A percentile compares a stretch with the other conserved stretches of the same genome.
Evolutionary conservation across 2,888 invertebrate species (phyloP).

Genomic region (Gymnocheta viridis): DNA sequence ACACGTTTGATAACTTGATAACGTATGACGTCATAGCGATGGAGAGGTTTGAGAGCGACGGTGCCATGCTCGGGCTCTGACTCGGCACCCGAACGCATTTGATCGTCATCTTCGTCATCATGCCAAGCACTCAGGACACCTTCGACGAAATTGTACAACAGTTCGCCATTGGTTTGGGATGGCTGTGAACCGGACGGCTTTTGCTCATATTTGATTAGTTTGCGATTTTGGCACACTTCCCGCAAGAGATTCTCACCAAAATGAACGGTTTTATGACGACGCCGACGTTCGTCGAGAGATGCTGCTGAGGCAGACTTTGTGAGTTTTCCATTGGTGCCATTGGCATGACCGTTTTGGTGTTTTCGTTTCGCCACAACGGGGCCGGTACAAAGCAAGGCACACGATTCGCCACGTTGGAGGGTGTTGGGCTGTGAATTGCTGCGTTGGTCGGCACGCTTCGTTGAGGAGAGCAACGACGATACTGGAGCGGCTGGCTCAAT

Average conservation of each 20-base stretch:
- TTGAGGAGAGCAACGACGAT: slow-evolving; percentile 48
- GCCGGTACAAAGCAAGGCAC: slow-evolving; percentile 72
- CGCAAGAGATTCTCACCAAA: slow-evolving; percentile 89
- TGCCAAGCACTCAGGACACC: slow-evolving; percentile 91
- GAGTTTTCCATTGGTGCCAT: slow-evolving; percentile 76
- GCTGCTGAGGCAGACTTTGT: slow-evolving; percentile 84
- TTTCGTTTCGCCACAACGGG: slow-evolving; percentile 66
- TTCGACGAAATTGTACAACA: slow-evolving; percentile 91
- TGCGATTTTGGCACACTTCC: slow-evolving; percentile 89
- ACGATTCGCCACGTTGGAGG: slow-evolving; percentile 80
- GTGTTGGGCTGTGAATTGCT: slow-evolving; percentile 82
- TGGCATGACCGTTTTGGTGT: slow-evolving; percentile 73
- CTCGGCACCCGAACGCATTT: slow-evolving; percentile 88
- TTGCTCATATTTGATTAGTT: slow-evolving; percentile 82
- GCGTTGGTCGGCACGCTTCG: slow-evolving; percentile 72
- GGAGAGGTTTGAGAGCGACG: slow-evolving; percentile 80
- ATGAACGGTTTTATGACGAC: slow-evolving; percentile 90
- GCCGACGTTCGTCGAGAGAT: slow-evolving; percentile 86
- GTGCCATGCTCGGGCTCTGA: slow-evolving; percentile 88
- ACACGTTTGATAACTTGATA: slow-evolving; percentile 87
- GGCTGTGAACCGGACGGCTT: slow-evolving; percentile 82
- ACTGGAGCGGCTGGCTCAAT: slow-evolving; percentile 75
- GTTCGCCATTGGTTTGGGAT: slow-evolving; percentile 89
- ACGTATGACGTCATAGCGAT: slow-evolving; percentile 85
- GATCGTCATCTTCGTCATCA: slow-evolving; percentile 85